These are phyloP conservation scores for Marasmarcha lunaedactyla DNA, from an alignment of 2,888 invertebrate genomes.

Conservation along the genomic window DNA sequence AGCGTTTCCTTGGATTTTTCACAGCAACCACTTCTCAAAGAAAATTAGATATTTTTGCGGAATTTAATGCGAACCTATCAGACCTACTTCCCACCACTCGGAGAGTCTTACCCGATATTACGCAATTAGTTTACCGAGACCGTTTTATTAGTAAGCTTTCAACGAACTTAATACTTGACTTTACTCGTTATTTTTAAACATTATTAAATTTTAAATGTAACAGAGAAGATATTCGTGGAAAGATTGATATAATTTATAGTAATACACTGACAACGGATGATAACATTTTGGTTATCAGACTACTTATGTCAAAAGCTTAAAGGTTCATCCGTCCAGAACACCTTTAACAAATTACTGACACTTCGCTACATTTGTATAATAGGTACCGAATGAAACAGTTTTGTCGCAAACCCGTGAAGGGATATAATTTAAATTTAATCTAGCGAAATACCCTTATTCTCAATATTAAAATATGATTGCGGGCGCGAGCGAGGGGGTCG, in stretches of 20 bases:
- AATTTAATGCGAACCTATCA: slow-evolving; percentile 47
- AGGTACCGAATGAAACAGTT: too few species aligned
- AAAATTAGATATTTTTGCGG: slow-evolving; percentile 48
- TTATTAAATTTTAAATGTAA: slow-evolving; percentile 11
- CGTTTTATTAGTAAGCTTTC: slow-evolving; percentile 20
- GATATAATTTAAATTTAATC: slow-evolving; percentile 45
- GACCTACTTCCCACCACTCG: slow-evolving; percentile 20
- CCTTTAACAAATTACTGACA: too few species aligned
- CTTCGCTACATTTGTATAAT: too few species aligned
- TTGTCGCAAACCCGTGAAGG: neutral
- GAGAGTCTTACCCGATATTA: slow-evolving; percentile 32
- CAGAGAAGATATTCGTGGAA: too few species aligned
- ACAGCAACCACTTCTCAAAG: slow-evolving; percentile 28
- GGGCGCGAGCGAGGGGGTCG: slow-evolving; percentile 18
- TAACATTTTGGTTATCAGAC: too few species aligned
- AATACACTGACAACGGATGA: too few species aligned
- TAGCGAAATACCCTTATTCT: slow-evolving; percentile 46
- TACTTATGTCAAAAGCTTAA: too few species aligned
- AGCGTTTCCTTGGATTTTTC: slow-evolving; percentile 44
- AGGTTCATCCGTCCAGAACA: too few species aligned
- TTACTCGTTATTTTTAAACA: slow-evolving; percentile 21
- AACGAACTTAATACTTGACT: slow-evolving; percentile 8
- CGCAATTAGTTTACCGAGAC: slow-evolving; percentile 25
- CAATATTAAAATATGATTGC: slow-evolving; percentile 64
- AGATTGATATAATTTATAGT: too few species aligned